A percentile compares a stretch with the other conserved stretches of the same genome.
Conservation (phyloP, 2,113 vertebrate genomes). For the Prionailurus viverrinus region DNA sequence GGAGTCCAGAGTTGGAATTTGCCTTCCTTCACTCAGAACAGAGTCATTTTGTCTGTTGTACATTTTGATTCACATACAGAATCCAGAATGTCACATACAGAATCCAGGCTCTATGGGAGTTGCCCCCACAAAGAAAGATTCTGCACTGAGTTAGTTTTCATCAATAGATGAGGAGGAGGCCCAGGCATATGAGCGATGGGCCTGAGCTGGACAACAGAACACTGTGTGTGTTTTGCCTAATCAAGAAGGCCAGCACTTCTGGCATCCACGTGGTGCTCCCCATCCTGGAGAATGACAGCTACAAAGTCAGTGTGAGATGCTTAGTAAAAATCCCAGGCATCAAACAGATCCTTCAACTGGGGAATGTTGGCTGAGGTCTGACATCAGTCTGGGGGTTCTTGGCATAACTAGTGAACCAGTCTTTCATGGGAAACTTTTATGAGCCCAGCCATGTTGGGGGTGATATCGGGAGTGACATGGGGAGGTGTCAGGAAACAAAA, state of each 20-base stretch:
- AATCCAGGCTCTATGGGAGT: fast-evolving
- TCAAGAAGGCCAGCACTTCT: not conserved
- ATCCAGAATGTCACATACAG: not conserved
- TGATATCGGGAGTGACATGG: fast-evolving
- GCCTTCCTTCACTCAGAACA: not conserved
- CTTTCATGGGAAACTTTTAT: not conserved
- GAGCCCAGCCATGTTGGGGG: not conserved
- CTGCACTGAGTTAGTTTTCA: not conserved
- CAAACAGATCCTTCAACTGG: not conserved
- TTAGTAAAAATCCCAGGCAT: not conserved
- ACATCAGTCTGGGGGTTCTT: not conserved
- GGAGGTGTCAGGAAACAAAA: not conserved
- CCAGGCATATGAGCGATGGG: fast-evolving
- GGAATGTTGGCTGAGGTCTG: not conserved
- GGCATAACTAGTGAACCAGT: not conserved
- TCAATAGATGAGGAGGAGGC: not conserved
- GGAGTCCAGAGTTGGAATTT: not conserved
- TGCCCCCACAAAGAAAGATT: not conserved
- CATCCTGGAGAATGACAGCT: not conserved
- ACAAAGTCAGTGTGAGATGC: not conserved
- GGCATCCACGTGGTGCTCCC: not conserved
- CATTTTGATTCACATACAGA: not conserved
- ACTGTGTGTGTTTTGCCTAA: not conserved
- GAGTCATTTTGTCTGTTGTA: not conserved
- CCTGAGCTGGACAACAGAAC: not conserved